These are phyloP conservation scores for Adoxophyes honmai DNA, from an alignment of 1,140 invertebrate species.

Conservation along the genomic window DNA sequence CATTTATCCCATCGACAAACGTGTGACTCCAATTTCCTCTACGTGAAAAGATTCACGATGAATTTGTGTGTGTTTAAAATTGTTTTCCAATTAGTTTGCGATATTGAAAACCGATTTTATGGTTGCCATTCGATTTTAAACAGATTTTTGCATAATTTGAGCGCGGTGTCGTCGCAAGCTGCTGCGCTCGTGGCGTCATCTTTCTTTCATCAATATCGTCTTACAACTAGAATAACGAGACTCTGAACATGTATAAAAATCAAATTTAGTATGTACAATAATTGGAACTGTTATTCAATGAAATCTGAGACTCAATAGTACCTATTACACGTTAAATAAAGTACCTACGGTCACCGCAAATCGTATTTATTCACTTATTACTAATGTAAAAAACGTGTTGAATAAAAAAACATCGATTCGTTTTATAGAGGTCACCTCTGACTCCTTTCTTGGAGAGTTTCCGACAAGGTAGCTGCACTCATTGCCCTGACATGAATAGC, in stretches of 20 bases:
- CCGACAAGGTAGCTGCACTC: too few species aligned
- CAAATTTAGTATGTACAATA: too few species aligned
- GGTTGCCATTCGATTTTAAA: constrained; percentile 2
- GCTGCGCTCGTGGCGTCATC: neutral
- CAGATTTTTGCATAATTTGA: constrained; percentile 3
- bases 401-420: too few species aligned
- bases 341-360: too few species aligned
- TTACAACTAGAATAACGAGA: constrained; percentile 2
- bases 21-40: neutral
- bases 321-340: too few species aligned
- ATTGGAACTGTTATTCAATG: too few species aligned
- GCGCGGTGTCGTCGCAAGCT: constrained; percentile 1
- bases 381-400: too few species aligned
- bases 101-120: neutral
- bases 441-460: too few species aligned
- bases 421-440: too few species aligned
- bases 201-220: constrained; percentile 8
- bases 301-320: too few species aligned
- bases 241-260: neutral
- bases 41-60: constrained; percentile 5
- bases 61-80: neutral
- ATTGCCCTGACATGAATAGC: constrained; percentile 24
- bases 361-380: too few species aligned
- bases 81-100: neutral
- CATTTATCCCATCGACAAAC: neutral